Evolutionary conservation across 2,888 invertebrate genomes (phyloP), one percentile per base, ranked within the genome.

Genomic region (Habroteleia sp.): DNA sequence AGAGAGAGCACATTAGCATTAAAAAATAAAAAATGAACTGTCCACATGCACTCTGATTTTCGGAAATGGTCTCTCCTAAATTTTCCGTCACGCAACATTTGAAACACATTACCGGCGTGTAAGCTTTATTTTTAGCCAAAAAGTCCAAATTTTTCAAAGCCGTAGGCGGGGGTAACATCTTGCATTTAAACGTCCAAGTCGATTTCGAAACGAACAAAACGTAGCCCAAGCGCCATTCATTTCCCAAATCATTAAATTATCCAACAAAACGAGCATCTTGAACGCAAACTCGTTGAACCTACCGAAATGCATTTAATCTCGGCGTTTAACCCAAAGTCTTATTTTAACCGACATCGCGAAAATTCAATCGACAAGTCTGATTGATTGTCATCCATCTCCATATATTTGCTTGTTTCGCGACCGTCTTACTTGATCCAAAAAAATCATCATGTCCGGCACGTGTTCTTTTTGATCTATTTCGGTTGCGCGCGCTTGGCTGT

Each of bases 401-500:
- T 27, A 2, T 37, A 8, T 41, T 14, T 8, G 20, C 27, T n/a
- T n/a, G n/a, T n/a, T n/a, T n/a, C n/a, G n/a, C n/a, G n/a, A 3
- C 6, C 7, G 27, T 27, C 7, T 27, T 5, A 27, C 35, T 31
- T 10, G 31, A 42, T 63, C 50, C 27, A 39, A 41, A 29, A 65
- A 44, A 52, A 14, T 39, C 11, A 0, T 39, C 11, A 0, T 0
- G 13, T 31, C 25, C 23, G 35, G 52, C 44, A 29, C 48, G 35
- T 56, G 44, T 44, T 50, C 27, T 20, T 25, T 65, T 60, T 39
- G 58, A 37, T 66, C 60, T 74, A 62, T 66, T 74, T 66, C 14
- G 25, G 66, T 44, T 56, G 7, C 20, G 17, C 46, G 42, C 50
- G 42, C 41, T 27, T 10, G 17, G 16, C 31, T 17, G 35, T 46